Evolutionary conservation across 2,888 invertebrate genomes (phyloP).

Genomic region (Polia nebulosa): DNA sequence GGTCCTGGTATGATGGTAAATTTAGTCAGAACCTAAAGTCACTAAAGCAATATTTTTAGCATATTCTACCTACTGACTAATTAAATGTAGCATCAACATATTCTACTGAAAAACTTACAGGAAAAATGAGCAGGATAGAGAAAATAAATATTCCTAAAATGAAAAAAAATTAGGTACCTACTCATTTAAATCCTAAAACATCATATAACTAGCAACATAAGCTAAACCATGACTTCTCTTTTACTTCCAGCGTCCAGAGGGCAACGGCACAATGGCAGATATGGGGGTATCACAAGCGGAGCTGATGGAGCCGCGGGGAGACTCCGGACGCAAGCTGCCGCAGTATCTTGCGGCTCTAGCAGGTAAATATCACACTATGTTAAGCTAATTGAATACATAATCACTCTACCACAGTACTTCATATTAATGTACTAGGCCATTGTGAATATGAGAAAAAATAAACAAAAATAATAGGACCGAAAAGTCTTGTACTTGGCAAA

Average conservation of each 20-base stretch:
- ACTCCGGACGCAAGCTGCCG: conserved; percentile 88
- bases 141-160: background rate
- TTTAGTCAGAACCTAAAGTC: background rate
- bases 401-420: no score
- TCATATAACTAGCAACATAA: background rate
- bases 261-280: conserved; percentile 89
- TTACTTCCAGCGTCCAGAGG: conserved; percentile 80
- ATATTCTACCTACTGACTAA: no score
- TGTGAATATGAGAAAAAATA: no score
- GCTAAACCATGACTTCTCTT: conserved; percentile 48
- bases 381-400: background rate
- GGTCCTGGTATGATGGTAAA: background rate
- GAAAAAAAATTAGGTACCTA: background rate
- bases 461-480: no score
- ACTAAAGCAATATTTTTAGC: background rate
- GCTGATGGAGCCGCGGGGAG: conserved; percentile 85
- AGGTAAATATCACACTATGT: conserved; percentile 78
- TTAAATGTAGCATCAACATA: no score
- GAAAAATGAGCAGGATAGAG: no score
- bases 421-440: no score
- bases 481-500: no score
- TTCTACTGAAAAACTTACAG: no score
- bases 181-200: background rate
- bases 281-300: conserved; percentile 91
- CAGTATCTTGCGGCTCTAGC: conserved; percentile 93